A percentile compares a stretch with the other conserved stretches of the same genome.
Evolutionary conservation across 2,113 vertebrate species (phyloP).

Genomic region (Montifringilla adamsi): DNA sequence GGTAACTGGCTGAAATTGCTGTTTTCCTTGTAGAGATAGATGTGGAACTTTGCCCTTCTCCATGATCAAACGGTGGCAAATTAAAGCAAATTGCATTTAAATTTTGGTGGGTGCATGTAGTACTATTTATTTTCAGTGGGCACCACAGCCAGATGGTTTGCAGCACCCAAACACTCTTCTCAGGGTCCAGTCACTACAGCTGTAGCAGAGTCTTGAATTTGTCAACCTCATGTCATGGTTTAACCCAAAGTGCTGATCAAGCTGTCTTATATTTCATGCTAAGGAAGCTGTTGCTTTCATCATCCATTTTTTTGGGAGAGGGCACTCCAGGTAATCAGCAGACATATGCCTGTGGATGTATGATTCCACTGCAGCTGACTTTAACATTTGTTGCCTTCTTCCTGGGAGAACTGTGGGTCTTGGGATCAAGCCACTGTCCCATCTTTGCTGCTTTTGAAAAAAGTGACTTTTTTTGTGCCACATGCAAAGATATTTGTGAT

Average conservation of each 20-base stretch:
- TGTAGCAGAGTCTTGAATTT: neutral
- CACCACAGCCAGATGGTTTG: neutral
- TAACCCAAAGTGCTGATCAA: neutral
- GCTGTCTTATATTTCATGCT: neutral
- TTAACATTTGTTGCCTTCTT: neutral
- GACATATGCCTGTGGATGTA: neutral
- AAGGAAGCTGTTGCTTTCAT: neutral
- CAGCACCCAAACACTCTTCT: neutral
- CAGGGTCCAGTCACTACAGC: neutral
- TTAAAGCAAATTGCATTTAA: neutral
- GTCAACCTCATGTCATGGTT: neutral
- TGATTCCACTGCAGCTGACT: neutral
- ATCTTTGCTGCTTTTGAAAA: neutral
- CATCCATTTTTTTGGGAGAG: neutral
- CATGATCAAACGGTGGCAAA: neutral
- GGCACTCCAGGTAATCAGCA: neutral
- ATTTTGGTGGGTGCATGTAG: neutral
- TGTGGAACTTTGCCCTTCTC: neutral
- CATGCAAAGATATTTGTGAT: neutral
- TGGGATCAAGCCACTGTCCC: neutral
- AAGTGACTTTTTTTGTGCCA: neutral
- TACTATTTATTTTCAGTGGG: neutral
- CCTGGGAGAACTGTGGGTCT: neutral
- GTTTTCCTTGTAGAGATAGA: neutral
- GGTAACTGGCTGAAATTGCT: constrained; percentile 66